Conservation (phyloP, 2,888 invertebrate species). For the Cylloceria caligata region DNA sequence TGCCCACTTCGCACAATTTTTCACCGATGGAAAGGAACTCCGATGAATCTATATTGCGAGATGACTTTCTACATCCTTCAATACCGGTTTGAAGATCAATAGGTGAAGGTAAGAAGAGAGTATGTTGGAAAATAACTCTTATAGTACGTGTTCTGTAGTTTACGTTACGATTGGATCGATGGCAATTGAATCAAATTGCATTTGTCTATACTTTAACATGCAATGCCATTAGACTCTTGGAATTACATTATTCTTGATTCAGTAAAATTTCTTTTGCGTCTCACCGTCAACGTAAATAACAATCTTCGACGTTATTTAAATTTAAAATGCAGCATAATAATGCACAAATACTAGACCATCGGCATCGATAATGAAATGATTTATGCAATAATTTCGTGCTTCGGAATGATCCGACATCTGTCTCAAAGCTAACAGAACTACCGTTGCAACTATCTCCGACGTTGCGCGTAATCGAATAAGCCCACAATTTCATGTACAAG, state of each 20-base stretch:
- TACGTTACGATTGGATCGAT: background rate
- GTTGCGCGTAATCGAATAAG: background rate
- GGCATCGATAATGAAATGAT: conserved; percentile 17
- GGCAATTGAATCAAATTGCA: background rate
- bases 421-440: background rate
- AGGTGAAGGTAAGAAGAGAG: too few species aligned
- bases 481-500: background rate
- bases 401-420: background rate
- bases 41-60: too few species aligned
- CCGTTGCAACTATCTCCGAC: background rate
- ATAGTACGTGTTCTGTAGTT: background rate
- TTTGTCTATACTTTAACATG: background rate
- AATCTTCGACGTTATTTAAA: background rate
- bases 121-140: background rate
- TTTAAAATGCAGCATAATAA: background rate
- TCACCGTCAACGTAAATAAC: background rate
- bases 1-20: too few species aligned
- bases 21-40: background rate
- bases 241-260: background rate
- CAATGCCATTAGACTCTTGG: background rate
- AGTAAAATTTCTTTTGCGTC: background rate
- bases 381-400: conserved; percentile 9
- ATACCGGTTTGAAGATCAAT: too few species aligned
- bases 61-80: too few species aligned
- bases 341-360: background rate